Evolutionary conservation across 2,888 invertebrate genomes (phyloP), one percentile per base, ranked within the genome.

Genomic region (Drosophila subquinaria): DNA sequence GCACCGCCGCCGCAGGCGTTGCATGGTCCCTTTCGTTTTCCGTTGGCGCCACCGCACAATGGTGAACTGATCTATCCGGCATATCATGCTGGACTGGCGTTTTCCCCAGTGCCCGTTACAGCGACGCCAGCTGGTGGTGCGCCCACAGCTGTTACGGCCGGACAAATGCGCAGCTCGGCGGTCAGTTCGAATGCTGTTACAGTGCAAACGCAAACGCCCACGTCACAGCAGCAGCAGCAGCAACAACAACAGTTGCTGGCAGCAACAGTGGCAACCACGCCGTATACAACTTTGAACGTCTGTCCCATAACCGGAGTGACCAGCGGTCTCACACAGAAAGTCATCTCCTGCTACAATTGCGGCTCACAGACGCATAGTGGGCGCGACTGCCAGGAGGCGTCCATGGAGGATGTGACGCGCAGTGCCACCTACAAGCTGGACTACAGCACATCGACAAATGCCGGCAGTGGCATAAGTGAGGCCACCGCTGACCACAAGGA

Each of bases 381-480:
- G 27, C 94, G 95, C 85, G 98, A 98, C 83, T 98, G 98, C 92
- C 96, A 96, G 90, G 97, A 97, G 92, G 96, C 96, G 76, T 97
- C 97, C 64, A 97, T 98, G 95, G 98, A 98, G 92, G 97, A 97
- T 93, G 96, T 97, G 93, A 97, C 97, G 43, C 94, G 96, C 83
- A 95, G 95, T 76, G 95, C 95, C 77, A 94, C 95, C 72, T 96
- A 95, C 90, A 95, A 95, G 92, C 93, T 96, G 70, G 95, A 95
- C 92, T 96, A 95, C 53, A 84, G 76, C 52, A 78, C 83, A 59
- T 69, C 81, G 5, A 36, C 67, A 9, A 77, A 65, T 45, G 47
- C 59, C 4, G 68, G 57, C 50, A 72, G 53, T 17, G 60, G 73
- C n/a, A 66, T 66, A 23, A 68, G 45, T 20, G 69, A 66, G 55